Evolutionary conservation across 2,113 vertebrate species (phyloP).

Genomic region (Crotalus viridis): DNA sequence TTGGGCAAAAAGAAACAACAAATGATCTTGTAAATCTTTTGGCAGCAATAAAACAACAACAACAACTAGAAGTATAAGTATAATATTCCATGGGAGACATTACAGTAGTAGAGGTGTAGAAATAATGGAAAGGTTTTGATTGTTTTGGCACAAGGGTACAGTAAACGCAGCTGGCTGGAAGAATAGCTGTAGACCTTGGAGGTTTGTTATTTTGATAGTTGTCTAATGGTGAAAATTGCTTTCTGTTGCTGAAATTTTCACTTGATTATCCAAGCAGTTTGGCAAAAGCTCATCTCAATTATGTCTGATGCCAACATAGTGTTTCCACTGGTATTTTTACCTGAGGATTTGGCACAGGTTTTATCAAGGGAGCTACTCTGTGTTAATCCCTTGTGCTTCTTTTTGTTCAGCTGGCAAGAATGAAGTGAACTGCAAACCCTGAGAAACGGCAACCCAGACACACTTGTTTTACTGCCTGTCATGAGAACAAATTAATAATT

Average conservation of each 20-base stretch:
- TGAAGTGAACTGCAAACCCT: neutral
- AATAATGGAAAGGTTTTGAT: conserved; percentile 22
- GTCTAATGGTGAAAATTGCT: conserved; percentile 24
- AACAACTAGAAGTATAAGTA: neutral
- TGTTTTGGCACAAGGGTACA: conserved; percentile 18
- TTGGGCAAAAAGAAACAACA: neutral
- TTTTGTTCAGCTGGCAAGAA: neutral
- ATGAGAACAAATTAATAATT: conserved; percentile 2
- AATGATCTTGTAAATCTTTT: neutral
- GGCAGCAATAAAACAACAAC: neutral
- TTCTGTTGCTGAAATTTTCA: conserved; percentile 30
- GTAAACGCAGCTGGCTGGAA: conserved; percentile 20
- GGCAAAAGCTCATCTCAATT: conserved; percentile 12
- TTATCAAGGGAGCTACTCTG: neutral
- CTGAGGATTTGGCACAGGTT: conserved; percentile 4
- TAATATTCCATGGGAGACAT: conserved; percentile 21
- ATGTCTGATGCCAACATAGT: neutral
- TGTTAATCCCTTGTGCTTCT: neutral
- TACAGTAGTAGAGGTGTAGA: neutral
- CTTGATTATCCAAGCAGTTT: conserved; percentile 14
- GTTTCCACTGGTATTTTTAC: conserved; percentile 4
- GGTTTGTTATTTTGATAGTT: conserved; percentile 24
- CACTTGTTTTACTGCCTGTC: neutral
- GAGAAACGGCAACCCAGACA: neutral
- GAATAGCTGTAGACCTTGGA: conserved; percentile 9